These are phyloP conservation scores for Amphimedon queenslandica DNA, from an alignment of 37 sponge, comb jelly and placozoan species.

Conservation along the genomic window DNA sequence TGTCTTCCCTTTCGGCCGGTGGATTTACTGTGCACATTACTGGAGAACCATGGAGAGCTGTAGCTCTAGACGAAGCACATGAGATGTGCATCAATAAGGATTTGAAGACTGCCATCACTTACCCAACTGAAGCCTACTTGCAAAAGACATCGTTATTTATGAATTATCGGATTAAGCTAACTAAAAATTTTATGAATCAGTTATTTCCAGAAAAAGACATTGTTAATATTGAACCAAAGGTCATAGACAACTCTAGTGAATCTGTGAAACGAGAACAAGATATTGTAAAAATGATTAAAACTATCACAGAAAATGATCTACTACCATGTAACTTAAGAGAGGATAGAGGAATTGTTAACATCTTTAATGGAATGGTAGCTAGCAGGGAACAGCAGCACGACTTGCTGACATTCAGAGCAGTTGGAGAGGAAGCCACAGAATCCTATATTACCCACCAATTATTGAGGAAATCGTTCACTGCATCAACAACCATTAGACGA, in stretches of 20 bases:
- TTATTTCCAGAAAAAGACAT: neutral
- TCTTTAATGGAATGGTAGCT: neutral
- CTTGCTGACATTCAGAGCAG: conserved; percentile 5
- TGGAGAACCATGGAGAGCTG: conserved; percentile 16
- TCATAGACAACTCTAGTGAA: neutral
- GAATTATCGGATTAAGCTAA: neutral
- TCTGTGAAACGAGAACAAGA: conserved; percentile 7
- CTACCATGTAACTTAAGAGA: neutral
- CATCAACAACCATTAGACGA: neutral
- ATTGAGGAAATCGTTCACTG: neutral
- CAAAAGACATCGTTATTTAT: conserved; percentile 5
- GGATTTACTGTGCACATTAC: conserved; percentile 20
- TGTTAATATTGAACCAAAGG: no score
- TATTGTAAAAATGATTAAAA: neutral
- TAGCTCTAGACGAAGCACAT: conserved; percentile 44
- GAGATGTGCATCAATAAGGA: conserved; percentile 41
- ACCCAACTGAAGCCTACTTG: conserved; percentile 15
- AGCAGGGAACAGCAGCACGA: conserved; percentile 9
- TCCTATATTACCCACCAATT: neutral
- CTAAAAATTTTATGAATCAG: neutral
- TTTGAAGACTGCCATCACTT: conserved; percentile 1
- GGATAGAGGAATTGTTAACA: neutral
- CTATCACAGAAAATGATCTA: neutral
- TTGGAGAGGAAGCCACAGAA: conserved; percentile 12
- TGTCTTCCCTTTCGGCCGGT: neutral